Percentiles rank a stretch among this genome's conserved stretches.
Evolutionary conservation across 2,888 invertebrate genomes (phyloP).

Genomic region (Callyntrura sp.): DNA sequence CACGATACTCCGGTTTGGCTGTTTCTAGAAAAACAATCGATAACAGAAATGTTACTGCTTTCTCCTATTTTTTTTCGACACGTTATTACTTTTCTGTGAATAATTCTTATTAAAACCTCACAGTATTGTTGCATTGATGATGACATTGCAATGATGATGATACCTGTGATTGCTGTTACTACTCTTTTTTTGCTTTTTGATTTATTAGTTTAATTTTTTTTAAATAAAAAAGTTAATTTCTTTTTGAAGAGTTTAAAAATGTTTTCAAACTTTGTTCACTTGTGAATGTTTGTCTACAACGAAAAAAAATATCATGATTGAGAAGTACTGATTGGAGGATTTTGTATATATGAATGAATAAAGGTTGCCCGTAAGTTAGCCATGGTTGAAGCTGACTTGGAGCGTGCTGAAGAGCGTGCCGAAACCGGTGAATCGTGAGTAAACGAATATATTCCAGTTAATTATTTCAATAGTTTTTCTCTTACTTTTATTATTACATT

Average conservation of each 20-base stretch:
- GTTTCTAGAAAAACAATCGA: constrained; percentile 15
- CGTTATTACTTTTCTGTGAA: constrained; percentile 21
- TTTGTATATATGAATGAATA: constrained; percentile 80
- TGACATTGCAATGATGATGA: constrained; percentile 54
- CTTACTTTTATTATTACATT: constrained; percentile 51
- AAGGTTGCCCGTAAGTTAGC: constrained; percentile 99
- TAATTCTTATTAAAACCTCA: constrained; percentile 41
- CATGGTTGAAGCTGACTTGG: constrained; percentile 99
- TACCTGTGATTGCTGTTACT: constrained; percentile 30
- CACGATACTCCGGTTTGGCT: constrained; percentile 76
- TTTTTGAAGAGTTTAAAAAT: constrained; percentile 28
- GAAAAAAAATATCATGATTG: constrained; percentile 15
- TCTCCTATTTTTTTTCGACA: constrained; percentile 42
- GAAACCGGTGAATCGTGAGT: constrained; percentile 99
- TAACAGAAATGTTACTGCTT: constrained; percentile 60
- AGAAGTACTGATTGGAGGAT: constrained; percentile 62
- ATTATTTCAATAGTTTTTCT: constrained; percentile 73
- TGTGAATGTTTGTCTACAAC: constrained; percentile 55
- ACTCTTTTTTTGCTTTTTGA: constrained; percentile 52
- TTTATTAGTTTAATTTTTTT: constrained; percentile 25
- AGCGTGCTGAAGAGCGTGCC: constrained; percentile 99
- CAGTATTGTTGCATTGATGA: constrained; percentile 44
- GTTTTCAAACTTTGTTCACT: constrained; percentile 28
- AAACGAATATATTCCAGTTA: constrained; percentile 85
- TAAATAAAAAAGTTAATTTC: constrained; percentile 9